Conservation (phyloP, 1,140 invertebrate genomes). For the Plectrocnemia conspersa region DNA sequence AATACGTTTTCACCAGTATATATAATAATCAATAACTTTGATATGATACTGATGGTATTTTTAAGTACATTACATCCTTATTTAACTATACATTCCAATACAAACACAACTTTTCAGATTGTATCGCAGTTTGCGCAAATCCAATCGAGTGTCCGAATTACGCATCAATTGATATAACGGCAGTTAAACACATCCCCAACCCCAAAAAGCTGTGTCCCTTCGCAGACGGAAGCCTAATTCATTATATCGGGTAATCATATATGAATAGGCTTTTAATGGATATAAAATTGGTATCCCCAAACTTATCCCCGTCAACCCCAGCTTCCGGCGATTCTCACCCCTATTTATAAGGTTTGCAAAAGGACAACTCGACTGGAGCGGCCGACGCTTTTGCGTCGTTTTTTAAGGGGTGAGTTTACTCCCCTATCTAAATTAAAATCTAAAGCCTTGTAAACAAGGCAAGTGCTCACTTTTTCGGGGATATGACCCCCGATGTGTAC, state of each 20-base stretch:
- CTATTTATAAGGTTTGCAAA: slow-evolving; percentile 37
- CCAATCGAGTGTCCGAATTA: too few species aligned
- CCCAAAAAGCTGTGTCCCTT: slow-evolving; percentile 1
- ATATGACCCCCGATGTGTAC: slow-evolving; percentile 47
- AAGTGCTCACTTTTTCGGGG: slow-evolving; percentile 57
- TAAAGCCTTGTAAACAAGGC: slow-evolving; percentile 57
- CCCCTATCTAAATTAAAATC: slow-evolving; percentile 57
- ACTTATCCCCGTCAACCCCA: background rate
- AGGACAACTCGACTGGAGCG: slow-evolving; percentile 35
- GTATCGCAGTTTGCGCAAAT: too few species aligned
- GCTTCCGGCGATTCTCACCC: slow-evolving; percentile 20
- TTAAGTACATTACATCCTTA: too few species aligned
- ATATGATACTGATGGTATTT: too few species aligned
- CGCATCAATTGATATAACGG: slow-evolving; percentile 13
- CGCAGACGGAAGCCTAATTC: slow-evolving; percentile 30
- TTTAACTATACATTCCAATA: too few species aligned
- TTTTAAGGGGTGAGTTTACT: slow-evolving; percentile 24
- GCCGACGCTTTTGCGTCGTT: slow-evolving; percentile 32
- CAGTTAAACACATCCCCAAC: slow-evolving; percentile 6
- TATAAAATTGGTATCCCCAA: slow-evolving; percentile 35
- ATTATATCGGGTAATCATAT: slow-evolving; percentile 55
- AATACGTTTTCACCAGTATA: too few species aligned
- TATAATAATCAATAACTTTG: too few species aligned
- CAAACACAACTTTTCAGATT: too few species aligned
- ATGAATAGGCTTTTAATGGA: slow-evolving; percentile 54